Percentiles rank a stretch among this genome's conserved stretches.
These are phyloP conservation scores for Cacatua alba DNA, from an alignment of 2,113 vertebrate species.

Conservation along the genomic window DNA sequence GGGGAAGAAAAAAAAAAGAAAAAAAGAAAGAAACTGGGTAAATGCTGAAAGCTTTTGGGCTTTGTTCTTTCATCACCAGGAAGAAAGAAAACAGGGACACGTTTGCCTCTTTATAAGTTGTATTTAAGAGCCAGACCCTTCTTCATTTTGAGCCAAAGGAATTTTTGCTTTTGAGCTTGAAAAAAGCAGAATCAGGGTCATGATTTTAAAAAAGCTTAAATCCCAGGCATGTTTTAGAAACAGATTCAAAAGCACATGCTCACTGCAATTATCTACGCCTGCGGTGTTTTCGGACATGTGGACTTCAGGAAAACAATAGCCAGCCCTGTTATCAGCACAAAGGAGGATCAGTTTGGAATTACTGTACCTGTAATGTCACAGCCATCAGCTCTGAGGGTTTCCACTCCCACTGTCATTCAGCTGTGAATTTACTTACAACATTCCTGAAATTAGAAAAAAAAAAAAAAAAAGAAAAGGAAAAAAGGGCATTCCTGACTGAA, in stretches of 20 bases:
- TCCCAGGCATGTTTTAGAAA: constrained; percentile 44
- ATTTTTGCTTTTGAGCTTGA: constrained; percentile 23
- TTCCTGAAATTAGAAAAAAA: not conserved
- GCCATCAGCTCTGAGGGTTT: constrained; percentile 27
- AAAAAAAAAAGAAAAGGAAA: not conserved
- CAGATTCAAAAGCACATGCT: constrained; percentile 56
- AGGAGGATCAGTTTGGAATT: constrained; percentile 69
- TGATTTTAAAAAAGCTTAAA: constrained; percentile 55
- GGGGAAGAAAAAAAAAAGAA: not conserved
- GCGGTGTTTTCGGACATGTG: constrained; percentile 50
- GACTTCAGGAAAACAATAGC: constrained; percentile 63
- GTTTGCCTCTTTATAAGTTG: not conserved
- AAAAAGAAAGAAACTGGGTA: not conserved
- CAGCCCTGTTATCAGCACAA: constrained; percentile 64
- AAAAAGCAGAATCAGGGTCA: constrained; percentile 42
- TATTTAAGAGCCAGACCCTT: not conserved
- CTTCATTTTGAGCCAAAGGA: constrained; percentile 9
- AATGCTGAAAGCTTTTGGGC: not conserved
- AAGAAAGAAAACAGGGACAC: not conserved
- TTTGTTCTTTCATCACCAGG: constrained; percentile 7
- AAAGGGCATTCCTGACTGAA: not conserved
- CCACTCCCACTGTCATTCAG: not conserved
- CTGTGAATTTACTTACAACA: constrained; percentile 14
- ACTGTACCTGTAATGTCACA: constrained; percentile 27
- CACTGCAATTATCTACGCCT: constrained; percentile 38